phyloP scores from a whole-genome alignment of 2,113 vertebrate genomes.

The Oryzias woworae region DNA sequence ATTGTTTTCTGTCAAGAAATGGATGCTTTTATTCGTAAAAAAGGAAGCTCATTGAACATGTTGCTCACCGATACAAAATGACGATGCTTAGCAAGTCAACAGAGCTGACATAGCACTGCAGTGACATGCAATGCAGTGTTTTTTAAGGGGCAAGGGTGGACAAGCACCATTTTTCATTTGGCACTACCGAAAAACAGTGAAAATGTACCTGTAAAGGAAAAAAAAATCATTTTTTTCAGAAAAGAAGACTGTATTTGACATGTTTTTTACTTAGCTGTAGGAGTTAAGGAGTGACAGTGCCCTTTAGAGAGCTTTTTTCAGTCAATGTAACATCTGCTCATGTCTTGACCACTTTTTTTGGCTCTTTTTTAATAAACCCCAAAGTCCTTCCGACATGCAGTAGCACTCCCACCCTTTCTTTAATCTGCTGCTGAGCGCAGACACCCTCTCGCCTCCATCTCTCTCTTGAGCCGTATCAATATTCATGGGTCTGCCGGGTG shows the following conservation, averaged over 20 bases:
- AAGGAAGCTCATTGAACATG: slow-evolving; percentile 28
- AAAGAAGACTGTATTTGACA: no score
- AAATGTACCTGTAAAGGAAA: no score
- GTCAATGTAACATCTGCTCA: slow-evolving; percentile 5
- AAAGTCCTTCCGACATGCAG: slow-evolving; percentile 22
- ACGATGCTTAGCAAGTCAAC: slow-evolving; percentile 37
- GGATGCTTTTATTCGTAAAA: background rate
- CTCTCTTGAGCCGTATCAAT: slow-evolving; percentile 66
- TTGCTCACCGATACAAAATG: slow-evolving; percentile 20
- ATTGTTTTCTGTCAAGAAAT: no score
- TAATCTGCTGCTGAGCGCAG: slow-evolving; percentile 54
- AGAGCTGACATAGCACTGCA: slow-evolving; percentile 14
- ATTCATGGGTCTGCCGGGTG: slow-evolving; percentile 74
- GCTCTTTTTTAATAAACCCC: background rate
- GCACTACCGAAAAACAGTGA: no score
- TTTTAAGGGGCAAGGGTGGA: background rate
- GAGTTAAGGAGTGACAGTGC: no score
- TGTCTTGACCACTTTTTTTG: slow-evolving; percentile 24
- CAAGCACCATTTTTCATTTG: no score
- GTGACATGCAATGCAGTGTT: slow-evolving; percentile 11
- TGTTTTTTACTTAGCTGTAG: no score
- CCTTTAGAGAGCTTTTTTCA: slow-evolving; percentile 1
- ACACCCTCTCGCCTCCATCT: slow-evolving; percentile 52
- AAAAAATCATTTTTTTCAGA: no score
- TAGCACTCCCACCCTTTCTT: slow-evolving; percentile 7